These are phyloP conservation scores for Caenorhabditis becei DNA, from an alignment of 2,888 invertebrate species.

Conservation along the genomic window DNA sequence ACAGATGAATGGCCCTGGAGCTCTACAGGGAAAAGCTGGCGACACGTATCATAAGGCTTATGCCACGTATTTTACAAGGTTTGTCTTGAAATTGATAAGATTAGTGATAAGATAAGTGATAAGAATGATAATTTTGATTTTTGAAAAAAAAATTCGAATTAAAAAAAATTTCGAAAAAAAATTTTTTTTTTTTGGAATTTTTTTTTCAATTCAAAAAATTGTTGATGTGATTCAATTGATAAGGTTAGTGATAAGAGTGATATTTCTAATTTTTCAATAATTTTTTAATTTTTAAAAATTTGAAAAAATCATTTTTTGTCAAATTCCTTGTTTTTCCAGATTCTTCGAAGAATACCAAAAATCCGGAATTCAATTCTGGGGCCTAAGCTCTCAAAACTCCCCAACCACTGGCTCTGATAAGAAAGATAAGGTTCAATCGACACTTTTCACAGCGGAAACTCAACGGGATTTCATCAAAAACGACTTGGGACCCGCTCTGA, in stretches of 20 bases:
- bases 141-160: no score
- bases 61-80: constrained; percentile 25
- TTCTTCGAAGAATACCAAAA: constrained; percentile 89
- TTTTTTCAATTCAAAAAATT: no score
- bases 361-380: constrained; percentile 87
- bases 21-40: constrained; percentile 22
- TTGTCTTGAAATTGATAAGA: no score
- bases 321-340: constrained; percentile 82
- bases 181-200: no score
- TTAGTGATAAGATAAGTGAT: no score
- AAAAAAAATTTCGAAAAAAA: no score
- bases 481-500: constrained; percentile 88
- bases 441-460: constrained; percentile 85
- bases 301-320: no score
- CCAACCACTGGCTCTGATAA: constrained; percentile 84
- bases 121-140: no score
- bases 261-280: no score
- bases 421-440: constrained; percentile 86
- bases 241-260: neutral
- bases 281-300: neutral
- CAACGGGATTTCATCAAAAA: constrained; percentile 86
- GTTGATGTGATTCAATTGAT: constrained; percentile 34
- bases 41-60: constrained; percentile 37
- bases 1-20: constrained; percentile 35
- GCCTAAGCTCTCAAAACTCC: constrained; percentile 91